Evolutionary conservation across 2,888 invertebrate genomes (phyloP).

Genomic region (Scotopteryx bipunctaria): DNA sequence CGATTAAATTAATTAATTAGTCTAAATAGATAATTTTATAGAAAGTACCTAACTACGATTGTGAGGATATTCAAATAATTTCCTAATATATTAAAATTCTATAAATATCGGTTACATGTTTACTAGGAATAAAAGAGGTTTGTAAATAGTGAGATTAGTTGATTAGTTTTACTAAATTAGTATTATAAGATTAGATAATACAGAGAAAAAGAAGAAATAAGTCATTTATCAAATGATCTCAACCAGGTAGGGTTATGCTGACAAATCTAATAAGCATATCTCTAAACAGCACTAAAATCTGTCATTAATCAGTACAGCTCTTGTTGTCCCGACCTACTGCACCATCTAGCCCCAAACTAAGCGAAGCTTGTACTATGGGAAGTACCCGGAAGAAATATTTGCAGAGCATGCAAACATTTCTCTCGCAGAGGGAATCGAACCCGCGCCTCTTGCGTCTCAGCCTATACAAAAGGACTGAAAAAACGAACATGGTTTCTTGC

Average conservation of each 20-base stretch:
- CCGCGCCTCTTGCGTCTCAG: no score
- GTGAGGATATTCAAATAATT: constrained; percentile 62
- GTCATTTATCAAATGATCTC: not conserved
- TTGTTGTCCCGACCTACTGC: no score
- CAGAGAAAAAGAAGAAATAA: not conserved
- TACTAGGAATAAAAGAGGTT: constrained; percentile 36
- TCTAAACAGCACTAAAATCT: no score
- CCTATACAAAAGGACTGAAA: no score
- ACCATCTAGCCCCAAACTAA: no score
- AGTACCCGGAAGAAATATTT: no score
- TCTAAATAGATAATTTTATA: constrained; percentile 49
- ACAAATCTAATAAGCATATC: no score
- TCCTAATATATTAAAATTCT: constrained; percentile 50
- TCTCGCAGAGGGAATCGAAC: no score
- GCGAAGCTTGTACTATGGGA: no score
- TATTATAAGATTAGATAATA: constrained; percentile 6
- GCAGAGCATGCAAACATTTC: no score
- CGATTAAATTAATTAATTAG: constrained; percentile 60
- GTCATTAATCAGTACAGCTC: no score
- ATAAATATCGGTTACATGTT: constrained; percentile 47
- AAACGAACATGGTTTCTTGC: no score
- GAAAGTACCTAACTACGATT: constrained; percentile 63
- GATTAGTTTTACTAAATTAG: constrained; percentile 33
- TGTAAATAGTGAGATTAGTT: constrained; percentile 30
- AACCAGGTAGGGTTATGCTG: not conserved